Evolutionary conservation across 2,888 invertebrate genomes (phyloP), one percentile per base, ranked within the genome.

Genomic region (Prosopocoilus inquinatus): DNA sequence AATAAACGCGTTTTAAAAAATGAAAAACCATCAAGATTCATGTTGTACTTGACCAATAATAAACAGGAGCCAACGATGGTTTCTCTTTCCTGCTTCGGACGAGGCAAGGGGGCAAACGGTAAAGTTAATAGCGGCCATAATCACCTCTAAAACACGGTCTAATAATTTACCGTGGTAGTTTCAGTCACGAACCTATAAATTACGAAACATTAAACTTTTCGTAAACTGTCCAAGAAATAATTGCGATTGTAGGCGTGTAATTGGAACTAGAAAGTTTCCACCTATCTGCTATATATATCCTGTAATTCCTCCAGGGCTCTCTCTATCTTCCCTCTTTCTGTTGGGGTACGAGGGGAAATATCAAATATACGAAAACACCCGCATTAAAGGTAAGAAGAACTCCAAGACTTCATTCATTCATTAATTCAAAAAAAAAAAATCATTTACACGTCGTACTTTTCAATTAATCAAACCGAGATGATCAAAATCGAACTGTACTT

Each of bases 221-320:
- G 60, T 52, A 63, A 73, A 73, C 70, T 74, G 73, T 72, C 74
- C 71, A 72, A 73, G 74, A 73, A 72, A 73, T 74, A 74, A 74
- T 73, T 74, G 73, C 69, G 63, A 70, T 68, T 70, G 70, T 69
- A 70, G 69, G 71, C 73, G 71, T 72, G 71, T 72, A 73, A 72
- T 72, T 73, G 72, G 69, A 65, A 68, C 63, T 51, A 43, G 50
- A 53, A 60, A 53, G 53, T 58, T 53, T 57, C 38, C 44, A 32
- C 16, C 46, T 46, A 47, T 47, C 13, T 47, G 41, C 35, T 28
- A 53, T 58, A 60, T 58, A 60, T 60, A 58, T 60, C 58, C 60
- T 50, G 55, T 55, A 58, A 57, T 51, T 57, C 58, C 58, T 56
- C 55, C 41, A 58, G 58, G 58, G 55, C 57, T 60, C 53, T 55